Conservation (phyloP, 2,113 vertebrate genomes). For the Pluvialis apricaria region DNA sequence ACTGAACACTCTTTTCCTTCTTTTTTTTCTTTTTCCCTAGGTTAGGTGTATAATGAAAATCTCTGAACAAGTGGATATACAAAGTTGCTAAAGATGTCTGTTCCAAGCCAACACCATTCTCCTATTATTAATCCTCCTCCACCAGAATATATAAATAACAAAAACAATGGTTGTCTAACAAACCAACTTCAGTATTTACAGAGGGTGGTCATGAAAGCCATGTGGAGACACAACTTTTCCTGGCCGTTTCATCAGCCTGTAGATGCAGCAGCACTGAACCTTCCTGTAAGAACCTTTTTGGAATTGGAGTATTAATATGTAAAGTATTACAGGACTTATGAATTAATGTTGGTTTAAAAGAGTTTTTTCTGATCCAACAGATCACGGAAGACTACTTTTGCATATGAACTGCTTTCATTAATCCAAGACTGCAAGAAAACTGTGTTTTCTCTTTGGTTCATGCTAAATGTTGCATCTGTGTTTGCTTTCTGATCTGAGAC, state of each 20-base stretch:
- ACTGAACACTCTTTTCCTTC: neutral
- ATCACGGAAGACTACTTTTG: neutral
- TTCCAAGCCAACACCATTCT: slow-evolving; percentile 37
- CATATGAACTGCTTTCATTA: neutral
- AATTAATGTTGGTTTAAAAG: neutral
- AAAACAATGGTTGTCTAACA: slow-evolving; percentile 79
- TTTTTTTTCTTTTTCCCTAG: neutral
- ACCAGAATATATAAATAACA: slow-evolving; percentile 81
- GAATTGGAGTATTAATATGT: neutral
- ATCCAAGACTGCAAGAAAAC: neutral
- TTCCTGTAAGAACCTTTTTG: slow-evolving; percentile 83
- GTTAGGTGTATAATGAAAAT: neutral
- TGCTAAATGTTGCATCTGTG: neutral
- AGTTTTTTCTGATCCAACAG: neutral
- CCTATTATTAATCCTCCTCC: slow-evolving; percentile 83
- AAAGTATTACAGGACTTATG: neutral
- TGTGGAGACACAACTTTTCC: slow-evolving; percentile 88
- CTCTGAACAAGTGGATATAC: neutral
- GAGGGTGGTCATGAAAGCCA: slow-evolving; percentile 82
- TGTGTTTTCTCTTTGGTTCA: neutral
- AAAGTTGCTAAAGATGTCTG: slow-evolving; percentile 72
- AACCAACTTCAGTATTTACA: slow-evolving; percentile 91
- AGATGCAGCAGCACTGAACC: slow-evolving; percentile 84
- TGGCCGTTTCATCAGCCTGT: slow-evolving; percentile 94
- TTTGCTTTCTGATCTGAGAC: neutral